Percentiles rank a stretch among this genome's conserved stretches.
Evolutionary conservation across 2,113 vertebrate species (phyloP).

Genomic region (Callopanchax toddi): DNA sequence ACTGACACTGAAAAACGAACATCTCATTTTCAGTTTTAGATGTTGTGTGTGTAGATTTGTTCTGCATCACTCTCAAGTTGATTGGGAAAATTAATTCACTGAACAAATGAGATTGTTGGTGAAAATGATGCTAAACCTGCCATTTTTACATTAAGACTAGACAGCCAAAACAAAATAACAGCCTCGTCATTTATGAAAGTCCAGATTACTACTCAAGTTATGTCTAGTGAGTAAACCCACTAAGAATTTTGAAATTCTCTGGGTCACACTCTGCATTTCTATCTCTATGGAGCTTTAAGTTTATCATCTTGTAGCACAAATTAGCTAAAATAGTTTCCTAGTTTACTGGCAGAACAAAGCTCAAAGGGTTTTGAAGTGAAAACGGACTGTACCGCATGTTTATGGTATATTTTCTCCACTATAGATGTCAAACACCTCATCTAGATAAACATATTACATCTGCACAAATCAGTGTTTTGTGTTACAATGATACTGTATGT

Average conservation of each 20-base stretch:
- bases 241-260: conserved; percentile 6
- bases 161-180: too few species aligned
- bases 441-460: conserved; percentile 26
- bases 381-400: conserved; percentile 31
- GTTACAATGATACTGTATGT: conserved; percentile 49
- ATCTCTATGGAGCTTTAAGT: conserved; percentile 9
- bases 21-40: too few species aligned
- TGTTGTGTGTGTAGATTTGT: too few species aligned
- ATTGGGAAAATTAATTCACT: conserved; percentile 9
- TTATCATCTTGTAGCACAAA: conserved; percentile 17
- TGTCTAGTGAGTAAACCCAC: too few species aligned
- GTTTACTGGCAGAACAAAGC: conserved; percentile 35
- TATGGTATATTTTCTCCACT: conserved; percentile 33
- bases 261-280: conserved; percentile 23
- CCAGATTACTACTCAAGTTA: too few species aligned
- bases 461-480: conserved; percentile 49
- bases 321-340: conserved; percentile 31
- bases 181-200: too few species aligned
- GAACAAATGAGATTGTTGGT: conserved; percentile 9
- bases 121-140: conserved; percentile 9
- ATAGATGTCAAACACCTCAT: conserved; percentile 28
- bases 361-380: conserved; percentile 28
- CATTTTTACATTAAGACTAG: conserved; percentile 9
- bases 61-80: conserved; percentile 9
- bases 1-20: too few species aligned